A percentile compares a stretch with the other conserved stretches of the same genome.
Conservation (phyloP, 2,888 invertebrate genomes). For the Zygaena filipendulae region DNA sequence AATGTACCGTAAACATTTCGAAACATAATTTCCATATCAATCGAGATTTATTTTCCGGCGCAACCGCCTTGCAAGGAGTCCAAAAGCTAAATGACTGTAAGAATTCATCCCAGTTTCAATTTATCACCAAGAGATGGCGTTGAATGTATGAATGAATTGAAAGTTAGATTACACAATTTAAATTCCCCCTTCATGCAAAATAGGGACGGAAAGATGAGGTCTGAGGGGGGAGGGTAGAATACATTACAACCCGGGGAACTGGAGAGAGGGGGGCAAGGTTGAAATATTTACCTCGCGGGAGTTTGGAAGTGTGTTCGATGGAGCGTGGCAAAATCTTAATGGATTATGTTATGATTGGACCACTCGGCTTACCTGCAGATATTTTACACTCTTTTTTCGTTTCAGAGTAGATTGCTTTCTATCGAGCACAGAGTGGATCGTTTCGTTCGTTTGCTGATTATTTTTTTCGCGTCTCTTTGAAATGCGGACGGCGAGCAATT, state of each 20-base stretch:
- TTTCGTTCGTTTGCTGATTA: conserved; percentile 21
- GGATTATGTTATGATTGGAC: conserved; percentile 64
- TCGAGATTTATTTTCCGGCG: conserved; percentile 20
- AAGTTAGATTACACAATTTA: conserved; percentile 70
- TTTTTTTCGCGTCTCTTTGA: conserved; percentile 26
- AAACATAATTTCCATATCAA: conserved; percentile 32
- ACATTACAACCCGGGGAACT: conserved; percentile 45
- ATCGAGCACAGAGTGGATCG: conserved; percentile 33
- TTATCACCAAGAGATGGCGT: conserved; percentile 65
- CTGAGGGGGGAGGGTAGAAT: conserved; percentile 50
- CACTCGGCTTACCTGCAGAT: conserved; percentile 47
- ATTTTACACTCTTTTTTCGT: conserved; percentile 35
- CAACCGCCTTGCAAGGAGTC: conserved; percentile 21
- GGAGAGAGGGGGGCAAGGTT: conserved; percentile 31
- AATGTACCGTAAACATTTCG: conserved; percentile 19
- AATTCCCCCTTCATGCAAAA: conserved; percentile 69
- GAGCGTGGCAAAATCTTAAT: conserved; percentile 60
- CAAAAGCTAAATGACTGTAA: conserved; percentile 49
- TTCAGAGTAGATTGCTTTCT: conserved; percentile 33
- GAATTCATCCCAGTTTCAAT: conserved; percentile 60
- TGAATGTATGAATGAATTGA: conserved; percentile 69
- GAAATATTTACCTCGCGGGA: conserved; percentile 65
- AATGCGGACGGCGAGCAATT: conserved; percentile 31
- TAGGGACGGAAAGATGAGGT: conserved; percentile 65
- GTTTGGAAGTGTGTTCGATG: conserved; percentile 58